These are phyloP conservation scores for Pristis pectinata DNA, from an alignment of 2,797 vertebrate genomes.

Conservation along the genomic window DNA sequence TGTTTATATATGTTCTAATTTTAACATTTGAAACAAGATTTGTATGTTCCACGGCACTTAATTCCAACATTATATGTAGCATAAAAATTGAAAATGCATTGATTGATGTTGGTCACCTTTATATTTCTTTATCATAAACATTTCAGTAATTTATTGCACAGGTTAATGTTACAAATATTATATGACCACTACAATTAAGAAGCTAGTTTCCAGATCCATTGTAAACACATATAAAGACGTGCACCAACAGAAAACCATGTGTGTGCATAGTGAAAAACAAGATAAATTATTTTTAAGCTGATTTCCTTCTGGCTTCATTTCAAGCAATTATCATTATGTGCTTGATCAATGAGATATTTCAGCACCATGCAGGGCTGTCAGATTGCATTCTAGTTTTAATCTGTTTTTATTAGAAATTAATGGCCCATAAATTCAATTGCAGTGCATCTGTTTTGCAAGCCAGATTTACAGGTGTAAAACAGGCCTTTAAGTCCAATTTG, in stretches of 20 bases:
- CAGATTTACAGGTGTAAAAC: neutral
- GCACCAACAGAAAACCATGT: neutral
- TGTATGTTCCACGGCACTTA: neutral
- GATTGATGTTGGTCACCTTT: neutral
- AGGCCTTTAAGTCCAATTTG: neutral
- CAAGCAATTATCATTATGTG: neutral
- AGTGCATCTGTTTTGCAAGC: neutral
- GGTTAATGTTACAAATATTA: neutral
- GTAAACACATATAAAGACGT: neutral
- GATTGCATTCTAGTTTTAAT: neutral
- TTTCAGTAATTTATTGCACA: neutral
- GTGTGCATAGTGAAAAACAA: neutral
- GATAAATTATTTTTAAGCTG: neutral
- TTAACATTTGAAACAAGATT: neutral
- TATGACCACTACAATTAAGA: neutral
- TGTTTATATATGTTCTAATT: neutral
- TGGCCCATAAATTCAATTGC: neutral
- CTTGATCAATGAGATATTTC: constrained; percentile 9
- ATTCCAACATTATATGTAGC: neutral
- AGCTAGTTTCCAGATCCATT: neutral
- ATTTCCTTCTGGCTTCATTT: constrained; percentile 9
- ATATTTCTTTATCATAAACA: neutral
- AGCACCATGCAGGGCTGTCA: neutral
- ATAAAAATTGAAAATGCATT: neutral
- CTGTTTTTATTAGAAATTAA: neutral